phyloP scores from a whole-genome alignment of 2,113 vertebrate genomes.

The Aspiorhynchus laticeps region DNA sequence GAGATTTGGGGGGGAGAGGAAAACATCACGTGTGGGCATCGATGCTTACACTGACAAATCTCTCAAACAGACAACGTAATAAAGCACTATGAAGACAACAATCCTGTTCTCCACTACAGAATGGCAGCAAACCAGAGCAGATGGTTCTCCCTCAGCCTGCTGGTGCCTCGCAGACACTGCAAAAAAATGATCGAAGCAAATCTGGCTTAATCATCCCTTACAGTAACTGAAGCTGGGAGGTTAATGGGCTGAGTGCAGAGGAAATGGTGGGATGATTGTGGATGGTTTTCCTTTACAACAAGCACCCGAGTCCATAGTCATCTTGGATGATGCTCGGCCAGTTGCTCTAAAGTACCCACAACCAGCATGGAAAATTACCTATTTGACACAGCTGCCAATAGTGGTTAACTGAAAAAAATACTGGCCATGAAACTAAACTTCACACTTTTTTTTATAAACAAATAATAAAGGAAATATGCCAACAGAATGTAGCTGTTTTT shows the following conservation, averaged over 20 bases:
- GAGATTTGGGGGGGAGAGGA: not conserved
- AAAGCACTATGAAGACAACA: not conserved
- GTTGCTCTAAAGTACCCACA: not conserved
- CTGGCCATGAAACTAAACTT: not conserved
- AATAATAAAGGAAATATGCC: not conserved
- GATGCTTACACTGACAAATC: not conserved
- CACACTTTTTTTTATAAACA: not conserved
- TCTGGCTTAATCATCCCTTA: slow-evolving; percentile 47
- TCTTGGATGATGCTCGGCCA: not conserved
- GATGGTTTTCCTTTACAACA: slow-evolving; percentile 24
- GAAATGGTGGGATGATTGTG: slow-evolving; percentile 19
- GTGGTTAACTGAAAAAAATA: not conserved
- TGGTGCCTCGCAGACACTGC: slow-evolving; percentile 13
- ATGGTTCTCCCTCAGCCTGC: slow-evolving; percentile 18
- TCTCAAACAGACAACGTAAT: not conserved
- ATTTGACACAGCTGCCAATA: not conserved
- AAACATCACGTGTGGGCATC: not conserved
- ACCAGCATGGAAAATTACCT: not conserved
- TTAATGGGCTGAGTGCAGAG: slow-evolving; percentile 15
- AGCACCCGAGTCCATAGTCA: not conserved
- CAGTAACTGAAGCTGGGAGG: slow-evolving; percentile 33
- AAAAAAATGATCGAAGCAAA: slow-evolving; percentile 41
- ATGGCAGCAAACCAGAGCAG: slow-evolving; percentile 19
- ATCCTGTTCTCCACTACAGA: not conserved
- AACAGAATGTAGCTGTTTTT: not conserved